These are phyloP conservation scores for Pipistrellus nathusii DNA, from an alignment of 2,797 vertebrate species.

Conservation along the genomic window DNA sequence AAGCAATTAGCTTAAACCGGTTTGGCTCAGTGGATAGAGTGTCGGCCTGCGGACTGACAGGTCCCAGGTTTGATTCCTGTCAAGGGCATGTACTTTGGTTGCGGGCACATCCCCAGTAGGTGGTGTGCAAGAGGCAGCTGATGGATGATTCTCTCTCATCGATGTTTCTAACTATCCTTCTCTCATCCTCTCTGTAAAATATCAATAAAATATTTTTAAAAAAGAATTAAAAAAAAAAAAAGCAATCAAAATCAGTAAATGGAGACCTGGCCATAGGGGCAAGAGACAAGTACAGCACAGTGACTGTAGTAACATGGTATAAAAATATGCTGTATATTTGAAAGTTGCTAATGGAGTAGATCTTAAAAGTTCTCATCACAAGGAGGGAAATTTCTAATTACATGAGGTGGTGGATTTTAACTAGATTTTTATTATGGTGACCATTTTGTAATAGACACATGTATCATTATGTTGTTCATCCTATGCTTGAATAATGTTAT, in stretches of 20 bases:
- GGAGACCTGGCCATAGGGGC: not conserved
- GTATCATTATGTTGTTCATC: not conserved
- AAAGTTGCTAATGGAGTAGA: not conserved
- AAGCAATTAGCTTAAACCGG: not conserved
- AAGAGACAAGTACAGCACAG: not conserved
- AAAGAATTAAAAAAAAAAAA: no score
- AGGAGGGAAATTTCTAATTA: not conserved
- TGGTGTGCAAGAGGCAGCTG: no score
- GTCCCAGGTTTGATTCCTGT: no score
- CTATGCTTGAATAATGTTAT: not conserved
- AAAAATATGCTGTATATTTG: not conserved
- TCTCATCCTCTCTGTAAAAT: no score
- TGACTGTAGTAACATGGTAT: not conserved
- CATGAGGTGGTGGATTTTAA: not conserved
- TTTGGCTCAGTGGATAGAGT: no score
- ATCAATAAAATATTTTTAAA: no score
- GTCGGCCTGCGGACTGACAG: no score
- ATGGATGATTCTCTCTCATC: no score
- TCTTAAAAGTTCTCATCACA: not conserved
- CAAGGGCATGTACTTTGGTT: no score
- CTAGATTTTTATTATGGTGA: not conserved
- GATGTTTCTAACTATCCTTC: no score
- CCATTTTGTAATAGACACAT: not conserved
- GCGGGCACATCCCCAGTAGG: no score
- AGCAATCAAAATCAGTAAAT: not conserved